Conservation (phyloP, 2,888 invertebrate genomes). For the Leptopilina syphax region DNA sequence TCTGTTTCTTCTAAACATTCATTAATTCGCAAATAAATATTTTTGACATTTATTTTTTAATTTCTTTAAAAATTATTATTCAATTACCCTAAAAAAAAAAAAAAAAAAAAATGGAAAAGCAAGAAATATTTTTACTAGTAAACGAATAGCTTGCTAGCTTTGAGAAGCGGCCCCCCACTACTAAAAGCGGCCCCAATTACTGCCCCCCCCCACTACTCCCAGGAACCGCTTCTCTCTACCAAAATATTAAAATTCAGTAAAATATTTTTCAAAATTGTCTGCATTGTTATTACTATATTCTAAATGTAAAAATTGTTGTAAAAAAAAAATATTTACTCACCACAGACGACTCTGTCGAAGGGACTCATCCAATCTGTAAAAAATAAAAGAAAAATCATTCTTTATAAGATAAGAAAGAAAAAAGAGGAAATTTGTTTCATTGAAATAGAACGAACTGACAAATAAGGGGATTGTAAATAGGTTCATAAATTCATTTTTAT, state of each 20-base stretch:
- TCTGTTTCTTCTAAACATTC: no score
- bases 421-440: not conserved
- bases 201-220: no score
- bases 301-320: constrained; percentile 13
- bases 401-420: not conserved
- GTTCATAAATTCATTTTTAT: constrained; percentile 29
- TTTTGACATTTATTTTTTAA: no score
- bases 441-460: constrained; percentile 29
- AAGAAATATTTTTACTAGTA: no score
- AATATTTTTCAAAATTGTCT: not conserved
- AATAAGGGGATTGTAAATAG: constrained; percentile 1
- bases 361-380: constrained; percentile 97
- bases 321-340: constrained; percentile 82
- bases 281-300: constrained; percentile 21
- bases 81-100: not conserved
- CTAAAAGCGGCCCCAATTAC: no score
- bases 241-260: no score
- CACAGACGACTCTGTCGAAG: constrained; percentile 95
- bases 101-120: no score
- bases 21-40: no score
- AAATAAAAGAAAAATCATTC: constrained; percentile 69
- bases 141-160: no score
- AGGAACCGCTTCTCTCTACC: no score
- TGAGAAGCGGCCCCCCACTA: no score
- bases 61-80: no score